Conservation (phyloP, 2,888 invertebrate genomes). For the Nemapogon koenigi region DNA sequence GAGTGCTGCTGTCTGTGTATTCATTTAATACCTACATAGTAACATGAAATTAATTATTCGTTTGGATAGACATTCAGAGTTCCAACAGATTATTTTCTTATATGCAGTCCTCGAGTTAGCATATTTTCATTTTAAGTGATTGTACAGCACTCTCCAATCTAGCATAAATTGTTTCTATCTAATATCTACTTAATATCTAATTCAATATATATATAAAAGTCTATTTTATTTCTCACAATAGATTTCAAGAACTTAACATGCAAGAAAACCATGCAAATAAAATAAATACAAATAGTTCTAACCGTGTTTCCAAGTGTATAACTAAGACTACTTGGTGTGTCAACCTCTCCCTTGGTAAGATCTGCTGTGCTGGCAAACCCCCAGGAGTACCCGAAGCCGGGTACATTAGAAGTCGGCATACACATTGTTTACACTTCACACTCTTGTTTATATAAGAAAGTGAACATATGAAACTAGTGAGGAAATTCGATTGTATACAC, state of each 20-base stretch:
- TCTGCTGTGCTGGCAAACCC: conserved; percentile 57
- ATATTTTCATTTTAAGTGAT: no score
- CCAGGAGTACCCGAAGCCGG: conserved; percentile 61
- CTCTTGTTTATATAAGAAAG: conserved; percentile 29
- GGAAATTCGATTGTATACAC: conserved; percentile 57
- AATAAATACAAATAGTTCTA: conserved; percentile 20
- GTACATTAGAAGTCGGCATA: conserved; percentile 62
- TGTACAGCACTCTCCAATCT: no score
- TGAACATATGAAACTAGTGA: conserved; percentile 49
- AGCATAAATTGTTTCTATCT: no score
- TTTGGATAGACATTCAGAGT: not conserved
- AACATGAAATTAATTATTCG: not conserved
- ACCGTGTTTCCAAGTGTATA: conserved; percentile 59
- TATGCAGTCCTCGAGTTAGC: not conserved
- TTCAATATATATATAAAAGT: no score
- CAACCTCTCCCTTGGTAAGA: conserved; percentile 57
- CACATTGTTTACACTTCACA: conserved; percentile 58
- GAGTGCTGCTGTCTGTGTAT: no score
- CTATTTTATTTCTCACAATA: no score
- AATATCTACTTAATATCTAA: no score
- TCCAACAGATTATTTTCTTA: not conserved
- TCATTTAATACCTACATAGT: no score
- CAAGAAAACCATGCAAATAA: no score
- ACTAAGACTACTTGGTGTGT: conserved; percentile 55
- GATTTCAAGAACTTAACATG: no score